A percentile compares a stretch with the other conserved stretches of the same genome.
These are phyloP conservation scores for Perca flavescens DNA, from an alignment of 2,113 vertebrate genomes.

Conservation along the genomic window DNA sequence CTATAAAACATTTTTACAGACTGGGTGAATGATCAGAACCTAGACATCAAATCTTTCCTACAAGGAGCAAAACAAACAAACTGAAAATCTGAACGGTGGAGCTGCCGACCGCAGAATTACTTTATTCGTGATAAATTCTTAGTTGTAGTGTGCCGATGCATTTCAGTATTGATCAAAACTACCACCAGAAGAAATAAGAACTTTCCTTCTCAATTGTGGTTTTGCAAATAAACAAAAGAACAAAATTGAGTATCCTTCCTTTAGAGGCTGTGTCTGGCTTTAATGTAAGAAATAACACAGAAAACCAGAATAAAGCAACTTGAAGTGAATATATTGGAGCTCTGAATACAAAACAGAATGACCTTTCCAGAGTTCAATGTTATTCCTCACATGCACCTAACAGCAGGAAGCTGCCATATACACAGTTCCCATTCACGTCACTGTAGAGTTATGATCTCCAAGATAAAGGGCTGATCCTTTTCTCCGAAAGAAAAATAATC, in stretches of 20 bases:
- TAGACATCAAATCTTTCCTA: constrained; percentile 34
- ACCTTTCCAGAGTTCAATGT: constrained; percentile 77
- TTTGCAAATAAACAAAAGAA: constrained; percentile 21
- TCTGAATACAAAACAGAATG: constrained; percentile 61
- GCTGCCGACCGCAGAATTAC: neutral
- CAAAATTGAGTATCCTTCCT: constrained; percentile 17
- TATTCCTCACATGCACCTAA: constrained; percentile 69
- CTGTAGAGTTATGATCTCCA: constrained; percentile 71
- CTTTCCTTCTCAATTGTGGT: constrained; percentile 5
- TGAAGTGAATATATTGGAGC: constrained; percentile 44
- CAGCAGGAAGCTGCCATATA: constrained; percentile 74
- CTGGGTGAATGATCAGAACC: constrained; percentile 29
- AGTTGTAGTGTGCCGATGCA: constrained; percentile 27
- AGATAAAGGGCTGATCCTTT: constrained; percentile 76
- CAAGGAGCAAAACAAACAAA: constrained; percentile 51
- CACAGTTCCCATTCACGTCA: constrained; percentile 65
- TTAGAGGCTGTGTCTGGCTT: constrained; percentile 45
- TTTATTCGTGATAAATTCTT: constrained; percentile 8
- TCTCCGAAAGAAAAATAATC: constrained; percentile 74
- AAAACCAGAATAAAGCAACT: constrained; percentile 47
- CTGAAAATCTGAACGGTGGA: constrained; percentile 13
- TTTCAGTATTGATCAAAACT: constrained; percentile 36
- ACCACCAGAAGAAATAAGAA: constrained; percentile 29
- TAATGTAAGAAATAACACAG: constrained; percentile 55
- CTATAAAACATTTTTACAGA: constrained; percentile 15